phyloP scores from a whole-genome alignment of 2,888 invertebrate species.

The Ormia ochracea region DNA sequence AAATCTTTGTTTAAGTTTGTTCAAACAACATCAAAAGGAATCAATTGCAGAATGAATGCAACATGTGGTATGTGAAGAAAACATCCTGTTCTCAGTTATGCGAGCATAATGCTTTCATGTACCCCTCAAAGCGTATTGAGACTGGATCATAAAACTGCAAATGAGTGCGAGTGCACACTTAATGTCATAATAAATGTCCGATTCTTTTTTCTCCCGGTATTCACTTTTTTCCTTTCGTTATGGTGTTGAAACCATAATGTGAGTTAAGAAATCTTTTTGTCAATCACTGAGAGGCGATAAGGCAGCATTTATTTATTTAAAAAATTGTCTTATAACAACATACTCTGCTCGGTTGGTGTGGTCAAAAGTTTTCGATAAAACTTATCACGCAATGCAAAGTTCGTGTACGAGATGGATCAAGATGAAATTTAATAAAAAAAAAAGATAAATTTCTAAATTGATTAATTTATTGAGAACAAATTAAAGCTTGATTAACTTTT shows the following conservation, averaged over 20 bases:
- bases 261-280: constrained; percentile 9
- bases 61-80: constrained; percentile 44
- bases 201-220: constrained; percentile 23
- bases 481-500: too few relatives aligned
- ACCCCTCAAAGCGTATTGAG: background rate
- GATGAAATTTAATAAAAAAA: too few relatives aligned
- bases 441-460: too few relatives aligned
- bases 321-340: too few relatives aligned
- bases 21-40: background rate
- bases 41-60: constrained; percentile 7
- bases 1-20: constrained; percentile 28
- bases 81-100: constrained; percentile 46
- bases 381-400: constrained; percentile 49
- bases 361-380: too few relatives aligned
- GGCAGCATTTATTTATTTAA: constrained; percentile 12
- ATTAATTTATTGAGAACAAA: too few relatives aligned
- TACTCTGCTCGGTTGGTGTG: too few relatives aligned
- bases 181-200: constrained; percentile 63
- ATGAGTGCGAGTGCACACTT: constrained; percentile 46
- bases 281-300: background rate
- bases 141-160: constrained; percentile 32
- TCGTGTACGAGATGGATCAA: too few relatives aligned
- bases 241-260: background rate
- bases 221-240: background rate
- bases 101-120: constrained; percentile 16